Base-by-base conservation (phyloP, 2,888 invertebrate species). In the Conus canariensis region DNA sequence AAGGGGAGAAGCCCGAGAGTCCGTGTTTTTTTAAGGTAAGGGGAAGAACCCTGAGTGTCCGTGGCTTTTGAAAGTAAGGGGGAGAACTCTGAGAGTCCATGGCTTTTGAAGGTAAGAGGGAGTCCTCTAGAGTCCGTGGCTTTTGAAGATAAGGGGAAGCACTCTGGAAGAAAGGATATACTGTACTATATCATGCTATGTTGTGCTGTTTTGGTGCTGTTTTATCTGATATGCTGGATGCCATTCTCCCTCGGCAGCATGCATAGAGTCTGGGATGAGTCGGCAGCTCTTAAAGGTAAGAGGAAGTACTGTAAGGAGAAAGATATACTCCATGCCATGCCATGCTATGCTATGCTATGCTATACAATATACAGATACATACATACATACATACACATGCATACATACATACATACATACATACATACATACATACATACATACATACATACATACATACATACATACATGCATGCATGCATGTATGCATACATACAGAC, bases 91-190 rank as follows among this genome's bases (percentile, higher is more conserved):
- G 30, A 2, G 56, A 88, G 5, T 90, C 92, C 22, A 92, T 94
- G 4, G 93, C 94, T 4, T 93, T 94, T 88, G 94, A 94, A 90
- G 92, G 95, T 96, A 93, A 93, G 6, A 19, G 70, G 94, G 22
- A 70, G 70, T 1, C 0, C 30, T 30, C 30, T 30, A 2, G 30
- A 30, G 30, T 30, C 30, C 30, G 30, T 30, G 30, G 30, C 45
- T 45, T 19, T 70, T 16, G 8, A 8, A 8, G 8, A 5, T 70
- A 22, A 22, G 22, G 8, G 70, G 70, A 22, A 22, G 22, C 7
- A n/a, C 19, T 16, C 2, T 16, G 70, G 16, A 45, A 45, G 45
- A 45, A 45, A 45, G 45, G 45, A 45, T 45, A 45, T 45, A 45
- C 45, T 45, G 45, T 45, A 45, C 45, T 45, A 45, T 45, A 45